Evolutionary conservation across 2,797 vertebrate genomes (phyloP).

Genomic region (Phoebastria nigripes): DNA sequence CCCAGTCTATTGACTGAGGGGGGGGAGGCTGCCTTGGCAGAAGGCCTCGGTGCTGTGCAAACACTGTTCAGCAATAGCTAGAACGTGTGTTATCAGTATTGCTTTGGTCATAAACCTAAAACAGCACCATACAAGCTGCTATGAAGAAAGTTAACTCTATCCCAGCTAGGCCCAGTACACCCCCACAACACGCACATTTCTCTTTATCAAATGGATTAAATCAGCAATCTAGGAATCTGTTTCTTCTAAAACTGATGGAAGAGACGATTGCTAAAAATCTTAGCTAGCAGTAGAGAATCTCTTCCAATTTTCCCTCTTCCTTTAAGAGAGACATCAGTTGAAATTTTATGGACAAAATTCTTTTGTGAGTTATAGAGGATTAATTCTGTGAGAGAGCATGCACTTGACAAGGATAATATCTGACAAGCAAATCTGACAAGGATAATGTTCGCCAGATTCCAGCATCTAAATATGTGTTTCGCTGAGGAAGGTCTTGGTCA

Average conservation of each 20-base stretch:
- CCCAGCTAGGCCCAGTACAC: rapidly evolving
- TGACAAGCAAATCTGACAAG: not conserved
- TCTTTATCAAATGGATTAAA: not conserved
- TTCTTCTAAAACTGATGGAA: not conserved
- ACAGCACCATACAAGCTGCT: not conserved
- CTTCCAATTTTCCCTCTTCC: not conserved
- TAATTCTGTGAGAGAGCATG: not conserved
- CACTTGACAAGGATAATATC: not conserved
- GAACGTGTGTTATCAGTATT: not conserved
- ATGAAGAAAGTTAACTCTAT: not conserved
- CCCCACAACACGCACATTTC: not conserved
- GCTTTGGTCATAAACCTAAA: not conserved
- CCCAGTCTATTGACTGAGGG: rapidly evolving
- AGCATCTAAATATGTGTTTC: not conserved
- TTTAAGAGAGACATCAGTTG: not conserved
- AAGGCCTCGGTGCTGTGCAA: not conserved
- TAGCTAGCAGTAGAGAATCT: not conserved
- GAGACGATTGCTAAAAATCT: not conserved
- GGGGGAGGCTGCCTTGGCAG: not conserved
- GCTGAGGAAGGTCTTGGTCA: not conserved
- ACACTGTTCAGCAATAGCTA: not conserved
- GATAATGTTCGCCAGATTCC: not conserved
- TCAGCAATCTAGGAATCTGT: not conserved
- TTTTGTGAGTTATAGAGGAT: not conserved
- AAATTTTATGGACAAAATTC: not conserved